Evolutionary conservation across 2,888 invertebrate genomes (phyloP).

Genomic region (Orthonychiurus folsomi): DNA sequence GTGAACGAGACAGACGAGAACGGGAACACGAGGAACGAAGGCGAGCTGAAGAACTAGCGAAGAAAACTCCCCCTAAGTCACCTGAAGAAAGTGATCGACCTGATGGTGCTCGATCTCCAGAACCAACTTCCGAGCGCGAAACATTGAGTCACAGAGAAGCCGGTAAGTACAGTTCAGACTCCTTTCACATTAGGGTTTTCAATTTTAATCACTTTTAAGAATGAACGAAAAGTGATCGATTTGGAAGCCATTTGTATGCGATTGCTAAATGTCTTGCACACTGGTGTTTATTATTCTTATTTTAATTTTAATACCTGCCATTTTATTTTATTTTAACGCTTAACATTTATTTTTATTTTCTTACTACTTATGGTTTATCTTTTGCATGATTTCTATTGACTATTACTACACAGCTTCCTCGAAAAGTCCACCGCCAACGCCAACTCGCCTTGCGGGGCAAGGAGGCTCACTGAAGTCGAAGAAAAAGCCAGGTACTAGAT

Average conservation of each 20-base stretch:
- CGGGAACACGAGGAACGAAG: constrained; percentile 56
- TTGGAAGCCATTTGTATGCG: no score
- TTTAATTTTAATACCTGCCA: not conserved
- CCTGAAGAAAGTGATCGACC: constrained; percentile 44
- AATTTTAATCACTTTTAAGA: not conserved
- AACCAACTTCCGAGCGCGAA: constrained; percentile 37
- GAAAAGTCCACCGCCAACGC: constrained; percentile 7
- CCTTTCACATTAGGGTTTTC: not conserved
- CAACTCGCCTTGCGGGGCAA: not conserved
- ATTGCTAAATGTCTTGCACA: no score
- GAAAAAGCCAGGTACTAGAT: constrained; percentile 12
- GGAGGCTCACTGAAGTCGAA: constrained; percentile 6
- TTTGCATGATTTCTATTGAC: constrained; percentile 12
- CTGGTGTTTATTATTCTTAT: constrained; percentile 6
- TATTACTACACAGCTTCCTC: constrained; percentile 10
- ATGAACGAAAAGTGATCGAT: no score
- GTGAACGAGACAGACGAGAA: constrained; percentile 82
- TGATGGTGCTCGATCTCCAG: constrained; percentile 40
- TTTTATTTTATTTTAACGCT: not conserved
- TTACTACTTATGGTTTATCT: constrained; percentile 7
- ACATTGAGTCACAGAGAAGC: constrained; percentile 17
- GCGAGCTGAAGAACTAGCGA: constrained; percentile 69
- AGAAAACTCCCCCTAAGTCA: constrained; percentile 55
- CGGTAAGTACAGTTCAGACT: constrained; percentile 8
- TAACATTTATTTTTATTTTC: constrained; percentile 8